Evolutionary conservation across 2,797 vertebrate genomes (phyloP), one percentile per base, ranked within the genome.

Genomic region (Sarcophilus harrisii): DNA sequence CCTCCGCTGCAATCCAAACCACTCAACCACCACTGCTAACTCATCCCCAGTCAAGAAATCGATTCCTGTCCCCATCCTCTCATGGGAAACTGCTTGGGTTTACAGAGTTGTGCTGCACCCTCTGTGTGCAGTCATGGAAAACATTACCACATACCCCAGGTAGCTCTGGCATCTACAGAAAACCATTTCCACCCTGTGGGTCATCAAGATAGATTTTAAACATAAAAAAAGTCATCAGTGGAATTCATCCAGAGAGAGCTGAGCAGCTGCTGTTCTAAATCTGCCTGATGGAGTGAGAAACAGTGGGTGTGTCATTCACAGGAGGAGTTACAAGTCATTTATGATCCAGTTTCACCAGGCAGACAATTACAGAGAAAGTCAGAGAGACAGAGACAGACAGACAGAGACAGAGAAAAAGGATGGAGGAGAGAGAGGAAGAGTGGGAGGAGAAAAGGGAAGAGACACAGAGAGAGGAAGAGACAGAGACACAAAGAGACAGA

Each of bases 261-360:
- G 90, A 55, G 54, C 90, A 90, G 90, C 90, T 90, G 52, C 49
- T 21, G 52, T 90, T 54, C 54, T 90, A 90, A 90, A 90, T 90
- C 90, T 30, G 90, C 52, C 49, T 90, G 73, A 45, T 32, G 32
- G 49, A 90, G 90, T 90, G 90, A 90, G 90, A 90, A 90, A 90
- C 54, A 90, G 54, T 90, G 90, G 90, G 52, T 90, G 30, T 52
- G 54, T 57, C 90, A 90, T 52, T 54, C 49, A 90, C 54, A 57
- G 90, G 90, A 90, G 90, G 73, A 87, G 38, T n/a, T 45, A 87
- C 73, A 87, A 87, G 73, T 87, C 73, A 87, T 45, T 87, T 87
- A 87, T 87, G 73, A 87, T 87, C 38, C 73, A 87, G 27, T 87
- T 87, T 45, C 73, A 87, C 21, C 73, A 73, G 62, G n/a, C 32